Percentiles rank a stretch among this genome's conserved stretches.
Evolutionary conservation across 2,888 invertebrate genomes (phyloP).

Genomic region (Coleophora flavipennella): DNA sequence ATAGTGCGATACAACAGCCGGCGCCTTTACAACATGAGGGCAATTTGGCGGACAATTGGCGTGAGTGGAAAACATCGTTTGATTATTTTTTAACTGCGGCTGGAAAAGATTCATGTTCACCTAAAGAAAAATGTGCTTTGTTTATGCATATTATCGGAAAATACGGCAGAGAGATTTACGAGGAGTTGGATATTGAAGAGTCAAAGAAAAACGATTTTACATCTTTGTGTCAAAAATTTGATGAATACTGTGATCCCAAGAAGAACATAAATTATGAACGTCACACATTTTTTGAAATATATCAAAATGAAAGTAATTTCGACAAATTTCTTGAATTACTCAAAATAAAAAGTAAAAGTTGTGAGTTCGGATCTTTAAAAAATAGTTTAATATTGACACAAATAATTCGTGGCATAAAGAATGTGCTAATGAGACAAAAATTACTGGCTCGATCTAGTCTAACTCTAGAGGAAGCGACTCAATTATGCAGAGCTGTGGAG

Average conservation of each 20-base stretch:
- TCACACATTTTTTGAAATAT: conserved; percentile 13
- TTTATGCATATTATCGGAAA: conserved; percentile 17
- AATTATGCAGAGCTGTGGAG: conserved; percentile 8
- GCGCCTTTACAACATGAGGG: too few relatives aligned
- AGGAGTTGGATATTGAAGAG: conserved; percentile 9
- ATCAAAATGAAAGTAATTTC: conserved; percentile 10
- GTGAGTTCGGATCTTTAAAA: conserved; percentile 13
- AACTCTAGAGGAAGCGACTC: conserved; percentile 7
- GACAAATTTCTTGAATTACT: conserved; percentile 9
- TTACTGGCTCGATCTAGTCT: conserved; percentile 3
- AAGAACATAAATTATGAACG: conserved; percentile 13
- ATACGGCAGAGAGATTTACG: conserved; percentile 10
- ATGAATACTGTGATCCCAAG: conserved; percentile 5
- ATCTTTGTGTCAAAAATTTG: conserved; percentile 6
- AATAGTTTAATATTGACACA: conserved; percentile 15
- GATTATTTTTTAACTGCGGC: too few relatives aligned
- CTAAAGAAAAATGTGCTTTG: too few relatives aligned
- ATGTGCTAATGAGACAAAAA: conserved; percentile 6
- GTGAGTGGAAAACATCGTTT: too few relatives aligned
- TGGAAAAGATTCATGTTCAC: too few relatives aligned
- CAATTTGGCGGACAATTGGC: too few relatives aligned
- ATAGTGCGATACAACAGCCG: too few relatives aligned
- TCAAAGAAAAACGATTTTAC: conserved; percentile 1
- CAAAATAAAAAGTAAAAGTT: conserved; percentile 12
- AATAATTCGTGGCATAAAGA: conserved; percentile 15